These are phyloP conservation scores for Agonopterix subpropinquella DNA, from an alignment of 2,888 invertebrate species.

Conservation along the genomic window DNA sequence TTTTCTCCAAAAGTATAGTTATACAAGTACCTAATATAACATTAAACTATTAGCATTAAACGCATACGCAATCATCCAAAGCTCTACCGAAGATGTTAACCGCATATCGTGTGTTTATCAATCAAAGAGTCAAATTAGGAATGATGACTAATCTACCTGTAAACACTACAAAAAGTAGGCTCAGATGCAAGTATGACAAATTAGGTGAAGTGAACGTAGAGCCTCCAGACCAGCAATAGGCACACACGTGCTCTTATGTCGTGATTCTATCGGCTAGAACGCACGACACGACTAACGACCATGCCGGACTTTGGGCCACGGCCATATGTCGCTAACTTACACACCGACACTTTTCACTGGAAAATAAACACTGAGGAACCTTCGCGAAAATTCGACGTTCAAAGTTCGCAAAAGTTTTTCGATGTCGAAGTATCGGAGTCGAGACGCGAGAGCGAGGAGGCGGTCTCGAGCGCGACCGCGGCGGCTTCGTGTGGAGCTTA, in stretches of 20 bases:
- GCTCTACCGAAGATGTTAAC: too few relatives aligned
- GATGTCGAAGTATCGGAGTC: constrained; percentile 23
- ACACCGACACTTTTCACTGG: constrained; percentile 57
- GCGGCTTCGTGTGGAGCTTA: constrained; percentile 62
- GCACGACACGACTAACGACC: constrained; percentile 43
- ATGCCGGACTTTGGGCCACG: constrained; percentile 51
- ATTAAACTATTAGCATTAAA: too few relatives aligned
- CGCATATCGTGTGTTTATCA: too few relatives aligned
- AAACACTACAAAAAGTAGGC: constrained; percentile 39
- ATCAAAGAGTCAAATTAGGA: constrained; percentile 28
- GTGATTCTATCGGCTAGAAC: constrained; percentile 54
- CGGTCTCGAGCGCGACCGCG: constrained; percentile 51
- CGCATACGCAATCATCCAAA: too few relatives aligned
- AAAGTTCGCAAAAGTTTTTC: neutral
- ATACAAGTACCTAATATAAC: too few relatives aligned
- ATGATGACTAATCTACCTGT: constrained; percentile 34
- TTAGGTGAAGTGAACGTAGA: constrained; percentile 70
- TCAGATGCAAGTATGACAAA: constrained; percentile 48
- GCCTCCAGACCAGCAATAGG: constrained; percentile 51
- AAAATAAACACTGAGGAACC: constrained; percentile 10
- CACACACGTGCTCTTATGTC: constrained; percentile 57
- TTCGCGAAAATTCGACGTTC: neutral
- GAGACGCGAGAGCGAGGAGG: constrained; percentile 24
- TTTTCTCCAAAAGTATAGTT: too few relatives aligned
- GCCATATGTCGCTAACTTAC: constrained; percentile 65